Conservation (phyloP, 2,113 vertebrate genomes). For the Promerops cafer region DNA sequence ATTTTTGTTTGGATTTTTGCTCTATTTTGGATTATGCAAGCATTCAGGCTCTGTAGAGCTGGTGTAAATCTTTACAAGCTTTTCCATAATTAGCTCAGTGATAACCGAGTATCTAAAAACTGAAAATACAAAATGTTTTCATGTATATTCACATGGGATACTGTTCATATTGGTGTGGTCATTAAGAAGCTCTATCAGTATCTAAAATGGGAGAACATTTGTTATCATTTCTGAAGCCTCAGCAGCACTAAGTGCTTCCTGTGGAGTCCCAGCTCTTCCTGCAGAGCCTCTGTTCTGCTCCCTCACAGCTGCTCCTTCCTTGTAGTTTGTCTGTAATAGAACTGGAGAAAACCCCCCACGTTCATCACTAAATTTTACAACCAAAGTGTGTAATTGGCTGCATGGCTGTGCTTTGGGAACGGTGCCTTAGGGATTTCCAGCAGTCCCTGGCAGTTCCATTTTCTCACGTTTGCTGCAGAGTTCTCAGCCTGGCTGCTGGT, state of each 20-base stretch:
- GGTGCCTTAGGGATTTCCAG: not conserved
- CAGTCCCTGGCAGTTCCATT: not conserved
- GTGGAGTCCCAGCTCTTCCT: not conserved
- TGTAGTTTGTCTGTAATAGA: not conserved
- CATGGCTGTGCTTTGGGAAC: not conserved
- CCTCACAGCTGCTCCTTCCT: not conserved
- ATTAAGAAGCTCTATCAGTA: not conserved
- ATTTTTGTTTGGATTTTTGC: not conserved
- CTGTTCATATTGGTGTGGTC: not conserved
- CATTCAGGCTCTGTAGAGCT: not conserved
- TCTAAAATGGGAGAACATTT: not conserved
- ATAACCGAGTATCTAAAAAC: not conserved
- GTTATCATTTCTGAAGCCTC: not conserved
- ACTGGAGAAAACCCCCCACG: not conserved
- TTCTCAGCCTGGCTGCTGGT: not conserved
- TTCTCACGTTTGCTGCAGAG: not conserved
- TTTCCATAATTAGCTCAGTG: not conserved
- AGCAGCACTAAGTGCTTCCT: conserved; percentile 26
- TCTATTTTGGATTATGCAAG: not conserved
- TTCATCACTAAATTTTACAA: not conserved
- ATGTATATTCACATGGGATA: not conserved
- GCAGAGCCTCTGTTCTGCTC: not conserved
- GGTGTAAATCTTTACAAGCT: not conserved
- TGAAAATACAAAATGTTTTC: not conserved
- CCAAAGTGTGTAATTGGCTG: not conserved